phyloP scores from a whole-genome alignment of 2,797 vertebrate species.

The Acipenser oxyrinchus region DNA sequence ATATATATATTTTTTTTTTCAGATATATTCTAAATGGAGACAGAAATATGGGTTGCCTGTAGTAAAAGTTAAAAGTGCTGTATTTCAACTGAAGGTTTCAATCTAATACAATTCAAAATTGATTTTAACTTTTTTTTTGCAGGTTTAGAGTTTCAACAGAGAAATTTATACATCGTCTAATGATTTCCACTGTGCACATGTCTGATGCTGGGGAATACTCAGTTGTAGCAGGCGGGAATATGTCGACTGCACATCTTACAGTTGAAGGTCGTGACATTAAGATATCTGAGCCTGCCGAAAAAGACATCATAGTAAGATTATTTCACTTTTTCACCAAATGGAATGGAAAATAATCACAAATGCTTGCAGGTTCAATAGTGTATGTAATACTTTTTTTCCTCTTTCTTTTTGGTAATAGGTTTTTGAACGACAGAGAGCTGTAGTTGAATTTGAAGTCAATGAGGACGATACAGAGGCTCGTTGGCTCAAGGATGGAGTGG shows the following conservation, averaged over 20 bases:
- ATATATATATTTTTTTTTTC: neutral
- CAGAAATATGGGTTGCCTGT: too few species aligned
- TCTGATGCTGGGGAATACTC: constrained; percentile 86
- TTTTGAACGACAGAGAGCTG: constrained; percentile 72
- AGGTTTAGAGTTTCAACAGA: constrained; percentile 80
- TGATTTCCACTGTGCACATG: constrained; percentile 81
- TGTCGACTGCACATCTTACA: constrained; percentile 76
- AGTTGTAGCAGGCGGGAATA: constrained; percentile 86
- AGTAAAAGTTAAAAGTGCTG: too few species aligned
- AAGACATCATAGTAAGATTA: constrained; percentile 50
- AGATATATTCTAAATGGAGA: too few species aligned
- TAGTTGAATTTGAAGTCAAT: constrained; percentile 79
- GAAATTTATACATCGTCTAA: constrained; percentile 82
- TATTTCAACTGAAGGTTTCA: too few species aligned
- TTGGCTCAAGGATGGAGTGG: constrained; percentile 76
- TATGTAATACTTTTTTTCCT: neutral
- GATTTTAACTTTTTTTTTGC: constrained; percentile 9
- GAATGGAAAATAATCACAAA: too few species aligned
- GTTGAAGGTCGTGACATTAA: constrained; percentile 88
- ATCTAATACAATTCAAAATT: too few species aligned
- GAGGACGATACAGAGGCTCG: constrained; percentile 77
- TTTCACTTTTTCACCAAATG: neutral
- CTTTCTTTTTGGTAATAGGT: constrained; percentile 47
- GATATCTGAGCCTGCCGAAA: constrained; percentile 54
- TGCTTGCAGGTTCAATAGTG: too few species aligned